Conservation (phyloP, 2,888 invertebrate species). For the Chrysolina oricalcia region DNA sequence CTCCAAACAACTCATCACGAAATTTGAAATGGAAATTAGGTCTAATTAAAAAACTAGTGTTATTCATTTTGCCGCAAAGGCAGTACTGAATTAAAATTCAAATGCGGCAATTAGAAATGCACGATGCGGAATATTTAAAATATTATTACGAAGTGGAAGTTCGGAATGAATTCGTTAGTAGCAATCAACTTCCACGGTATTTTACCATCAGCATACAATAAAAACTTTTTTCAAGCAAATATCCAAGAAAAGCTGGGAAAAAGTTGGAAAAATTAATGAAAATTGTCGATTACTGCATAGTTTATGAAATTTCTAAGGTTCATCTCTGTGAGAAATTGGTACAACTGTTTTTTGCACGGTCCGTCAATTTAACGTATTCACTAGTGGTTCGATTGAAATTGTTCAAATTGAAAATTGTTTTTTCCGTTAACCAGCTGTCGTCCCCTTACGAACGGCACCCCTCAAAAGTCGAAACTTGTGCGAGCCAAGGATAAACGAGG, state of each 20-base stretch:
- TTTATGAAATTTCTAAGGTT: too few relatives aligned
- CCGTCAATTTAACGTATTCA: too few relatives aligned
- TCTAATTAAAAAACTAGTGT: slow-evolving; percentile 36
- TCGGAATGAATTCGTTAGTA: slow-evolving; percentile 29
- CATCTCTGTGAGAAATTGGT: too few relatives aligned
- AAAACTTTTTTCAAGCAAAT: neutral
- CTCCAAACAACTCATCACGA: slow-evolving; percentile 26
- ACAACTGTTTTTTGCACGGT: too few relatives aligned
- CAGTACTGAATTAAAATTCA: slow-evolving; percentile 43
- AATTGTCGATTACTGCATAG: too few relatives aligned
- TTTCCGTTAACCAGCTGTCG: too few relatives aligned
- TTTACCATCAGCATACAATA: neutral
- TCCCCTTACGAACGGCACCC: too few relatives aligned
- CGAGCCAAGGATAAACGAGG: too few relatives aligned
- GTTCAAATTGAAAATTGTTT: too few relatives aligned
- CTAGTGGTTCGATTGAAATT: too few relatives aligned
- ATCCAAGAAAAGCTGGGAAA: neutral
- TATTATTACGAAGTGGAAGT: slow-evolving; percentile 40
- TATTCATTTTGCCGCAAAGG: slow-evolving; percentile 39
- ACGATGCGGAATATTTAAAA: slow-evolving; percentile 40
- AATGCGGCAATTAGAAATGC: slow-evolving; percentile 44
- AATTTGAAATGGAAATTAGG: slow-evolving; percentile 41
- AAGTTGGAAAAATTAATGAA: too few relatives aligned
- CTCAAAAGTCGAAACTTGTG: too few relatives aligned
- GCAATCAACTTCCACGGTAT: slow-evolving; percentile 25